Percentiles rank a stretch among this genome's conserved stretches.
These are phyloP conservation scores for Dichetophora obliterata DNA, from an alignment of 2,888 invertebrate genomes.

Conservation along the genomic window DNA sequence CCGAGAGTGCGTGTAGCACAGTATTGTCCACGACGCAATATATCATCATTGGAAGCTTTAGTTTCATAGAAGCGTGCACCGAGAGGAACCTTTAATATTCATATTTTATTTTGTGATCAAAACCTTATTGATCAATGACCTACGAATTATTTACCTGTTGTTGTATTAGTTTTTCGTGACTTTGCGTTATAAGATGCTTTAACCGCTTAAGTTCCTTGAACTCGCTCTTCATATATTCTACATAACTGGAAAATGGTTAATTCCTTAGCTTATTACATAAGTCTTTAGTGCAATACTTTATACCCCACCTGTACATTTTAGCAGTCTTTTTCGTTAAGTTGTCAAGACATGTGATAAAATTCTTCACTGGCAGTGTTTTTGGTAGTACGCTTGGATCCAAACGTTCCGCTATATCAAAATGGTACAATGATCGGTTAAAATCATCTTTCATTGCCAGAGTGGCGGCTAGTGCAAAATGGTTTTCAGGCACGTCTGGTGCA, in stretches of 20 bases:
- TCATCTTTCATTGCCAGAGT: conserved; percentile 64
- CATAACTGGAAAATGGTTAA: conserved; percentile 56
- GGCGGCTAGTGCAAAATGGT: conserved; percentile 65
- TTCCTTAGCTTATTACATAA: not conserved
- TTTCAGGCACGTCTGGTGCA: conserved; percentile 63
- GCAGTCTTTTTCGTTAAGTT: conserved; percentile 64
- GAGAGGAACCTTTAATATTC: conserved; percentile 57
- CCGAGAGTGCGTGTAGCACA: conserved; percentile 66
- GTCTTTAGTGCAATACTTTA: not conserved
- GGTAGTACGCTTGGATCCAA: conserved; percentile 62
- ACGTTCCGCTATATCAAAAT: conserved; percentile 63
- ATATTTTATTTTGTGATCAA: not conserved
- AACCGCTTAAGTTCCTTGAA: conserved; percentile 64
- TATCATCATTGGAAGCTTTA: conserved; percentile 60
- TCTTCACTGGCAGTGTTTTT: conserved; percentile 61
- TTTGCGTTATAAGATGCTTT: conserved; percentile 61
- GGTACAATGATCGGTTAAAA: conserved; percentile 64
- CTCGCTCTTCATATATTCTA: conserved; percentile 67
- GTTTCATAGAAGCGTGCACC: conserved; percentile 63
- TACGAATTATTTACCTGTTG: conserved; percentile 57
- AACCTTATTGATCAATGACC: not conserved
- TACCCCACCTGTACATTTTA: conserved; percentile 60
- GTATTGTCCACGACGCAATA: conserved; percentile 66
- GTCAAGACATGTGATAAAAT: conserved; percentile 64
- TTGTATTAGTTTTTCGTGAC: conserved; percentile 63